Evolutionary conservation across 1,140 invertebrate genomes (phyloP).

Genomic region (Halesus radiatus): DNA sequence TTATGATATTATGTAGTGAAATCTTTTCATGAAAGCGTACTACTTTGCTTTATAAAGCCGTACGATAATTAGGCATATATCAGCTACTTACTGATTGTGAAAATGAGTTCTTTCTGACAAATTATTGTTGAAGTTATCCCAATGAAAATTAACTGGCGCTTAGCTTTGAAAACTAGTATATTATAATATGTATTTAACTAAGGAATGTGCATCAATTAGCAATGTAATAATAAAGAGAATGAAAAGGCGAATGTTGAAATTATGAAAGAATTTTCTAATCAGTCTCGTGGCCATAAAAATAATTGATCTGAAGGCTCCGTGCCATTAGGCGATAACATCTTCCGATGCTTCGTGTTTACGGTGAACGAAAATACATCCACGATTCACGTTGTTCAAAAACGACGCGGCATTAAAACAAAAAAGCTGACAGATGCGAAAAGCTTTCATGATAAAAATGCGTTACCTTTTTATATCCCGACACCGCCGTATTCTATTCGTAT

Average conservation of each 20-base stretch:
- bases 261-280: slow-evolving; percentile 4
- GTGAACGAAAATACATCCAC: slow-evolving; percentile 16
- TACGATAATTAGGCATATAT: too few relatives aligned
- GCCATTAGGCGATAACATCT: slow-evolving; percentile 21
- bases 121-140: too few relatives aligned
- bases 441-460: slow-evolving; percentile 51
- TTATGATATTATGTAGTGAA: too few relatives aligned
- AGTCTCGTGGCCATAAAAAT: not conserved
- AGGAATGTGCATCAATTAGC: too few relatives aligned
- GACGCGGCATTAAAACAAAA: slow-evolving; percentile 40
- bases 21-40: too few relatives aligned
- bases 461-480: slow-evolving; percentile 45
- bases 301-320: slow-evolving; percentile 20
- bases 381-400: slow-evolving; percentile 19
- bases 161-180: too few relatives aligned
- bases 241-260: not conserved
- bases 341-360: slow-evolving; percentile 26
- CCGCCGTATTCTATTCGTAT: slow-evolving; percentile 19
- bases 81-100: too few relatives aligned
- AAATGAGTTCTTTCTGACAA: too few relatives aligned
- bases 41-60: too few relatives aligned
- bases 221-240: too few relatives aligned
- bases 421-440: slow-evolving; percentile 48
- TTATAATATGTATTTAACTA: too few relatives aligned
- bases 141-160: too few relatives aligned